Conservation (phyloP, 2,113 vertebrate genomes). For the Crypturellus undulatus region DNA sequence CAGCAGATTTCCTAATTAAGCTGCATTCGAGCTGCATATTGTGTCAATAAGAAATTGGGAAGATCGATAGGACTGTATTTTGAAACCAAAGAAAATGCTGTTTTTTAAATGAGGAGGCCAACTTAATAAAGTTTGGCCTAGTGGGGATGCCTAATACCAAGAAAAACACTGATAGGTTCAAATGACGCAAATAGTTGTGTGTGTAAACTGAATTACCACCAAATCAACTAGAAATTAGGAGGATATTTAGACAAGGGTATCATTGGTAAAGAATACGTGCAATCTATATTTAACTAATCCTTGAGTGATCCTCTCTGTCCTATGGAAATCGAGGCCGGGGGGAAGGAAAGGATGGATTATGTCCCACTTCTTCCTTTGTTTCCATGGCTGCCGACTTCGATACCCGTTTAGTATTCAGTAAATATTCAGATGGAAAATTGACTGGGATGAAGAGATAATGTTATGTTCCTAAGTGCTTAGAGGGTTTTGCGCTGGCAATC, state of each 20-base stretch:
- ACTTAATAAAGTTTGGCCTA: neutral
- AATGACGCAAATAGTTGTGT: neutral
- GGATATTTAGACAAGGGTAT: neutral
- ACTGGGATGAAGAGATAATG: neutral
- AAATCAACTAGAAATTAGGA: neutral
- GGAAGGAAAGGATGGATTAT: neutral
- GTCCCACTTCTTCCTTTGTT: neutral
- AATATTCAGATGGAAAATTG: constrained; percentile 9
- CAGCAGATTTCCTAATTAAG: neutral
- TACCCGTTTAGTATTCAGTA: neutral
- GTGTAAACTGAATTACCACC: neutral
- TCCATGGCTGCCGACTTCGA: neutral
- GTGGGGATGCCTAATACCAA: neutral
- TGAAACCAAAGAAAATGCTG: neutral
- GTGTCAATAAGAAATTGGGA: neutral
- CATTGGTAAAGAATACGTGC: neutral
- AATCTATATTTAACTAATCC: neutral
- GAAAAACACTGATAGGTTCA: neutral
- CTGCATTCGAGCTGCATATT: neutral
- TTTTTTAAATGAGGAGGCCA: neutral
- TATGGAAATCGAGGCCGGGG: neutral
- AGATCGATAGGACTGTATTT: neutral
- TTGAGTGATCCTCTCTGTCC: neutral
- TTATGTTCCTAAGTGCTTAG: neutral
- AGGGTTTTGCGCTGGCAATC: neutral